These are phyloP conservation scores for Hippocampus barbouri DNA, from an alignment of 2,113 vertebrate species.

Conservation along the genomic window DNA sequence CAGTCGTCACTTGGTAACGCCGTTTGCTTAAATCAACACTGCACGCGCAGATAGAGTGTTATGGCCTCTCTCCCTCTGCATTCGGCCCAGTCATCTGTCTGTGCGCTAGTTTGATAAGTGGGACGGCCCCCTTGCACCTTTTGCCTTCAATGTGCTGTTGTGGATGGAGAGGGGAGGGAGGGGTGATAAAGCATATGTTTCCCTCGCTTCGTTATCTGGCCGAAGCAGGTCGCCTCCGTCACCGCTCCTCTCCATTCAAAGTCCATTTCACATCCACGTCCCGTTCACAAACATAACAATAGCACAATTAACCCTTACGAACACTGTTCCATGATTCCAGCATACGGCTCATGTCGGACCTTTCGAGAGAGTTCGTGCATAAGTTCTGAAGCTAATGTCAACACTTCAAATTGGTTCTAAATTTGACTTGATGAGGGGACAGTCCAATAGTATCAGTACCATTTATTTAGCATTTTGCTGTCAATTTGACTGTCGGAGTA, in stretches of 20 bases:
- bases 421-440: too few species aligned
- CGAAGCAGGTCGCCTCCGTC: constrained; percentile 16
- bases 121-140: background rate
- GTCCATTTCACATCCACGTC: background rate
- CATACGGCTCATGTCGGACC: too few species aligned
- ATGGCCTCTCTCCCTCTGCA: constrained; percentile 25
- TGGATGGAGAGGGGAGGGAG: constrained; percentile 1
- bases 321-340: background rate
- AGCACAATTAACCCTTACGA: background rate
- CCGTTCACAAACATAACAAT: constrained; percentile 6
- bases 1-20: constrained; percentile 36
- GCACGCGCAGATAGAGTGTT: constrained; percentile 45
- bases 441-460: too few species aligned
- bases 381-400: too few species aligned
- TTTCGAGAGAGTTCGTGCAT: too few species aligned
- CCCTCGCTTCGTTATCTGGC: constrained; percentile 22
- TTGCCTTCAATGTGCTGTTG: background rate
- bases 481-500: background rate
- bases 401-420: too few species aligned
- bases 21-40: constrained; percentile 18
- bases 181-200: constrained; percentile 11
- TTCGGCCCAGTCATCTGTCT: constrained; percentile 60
- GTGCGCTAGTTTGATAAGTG: constrained; percentile 40
- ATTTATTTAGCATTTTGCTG: background rate
- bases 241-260: background rate